Base-by-base conservation (phyloP, 1,140 invertebrate species). In the Linepithema humile region DNA sequence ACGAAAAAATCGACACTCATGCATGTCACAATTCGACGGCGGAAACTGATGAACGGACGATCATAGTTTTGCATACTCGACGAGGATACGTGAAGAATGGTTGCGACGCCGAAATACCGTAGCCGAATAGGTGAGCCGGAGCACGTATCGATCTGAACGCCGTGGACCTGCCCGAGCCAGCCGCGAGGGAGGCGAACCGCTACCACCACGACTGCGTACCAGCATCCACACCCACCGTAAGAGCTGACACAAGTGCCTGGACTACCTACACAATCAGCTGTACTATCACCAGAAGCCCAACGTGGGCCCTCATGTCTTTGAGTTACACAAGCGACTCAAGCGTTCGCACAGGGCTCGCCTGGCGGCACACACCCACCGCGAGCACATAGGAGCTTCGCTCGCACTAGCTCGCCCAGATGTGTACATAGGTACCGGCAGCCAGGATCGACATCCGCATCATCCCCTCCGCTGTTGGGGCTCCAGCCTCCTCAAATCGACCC, bases 71-170 rank as follows among this genome's bases (percentile, higher is more conserved):
- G 15, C 48, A 69, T 57, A 69, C 26, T 77, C 26, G 3, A 55
- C 12, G 64, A 29, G 23, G 62, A 70, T 70, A 69, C 35, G 12
- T 2, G 48, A 26, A 57, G 75, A 20, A 70, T 32, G 50, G 48
- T 35, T 43, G 64, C 75, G 32, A 43, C 29, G 48, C 12, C 48
- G 26, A 32, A 43, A 15, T 45, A 45, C 3, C 35, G 23, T 57
- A 32, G n/a, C 43, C n/a, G 84, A 69, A 84, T 84, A 59, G 72
- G 67, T 50, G 53, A 86, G 85, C 86, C 82, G 75, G 78, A 82
- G 53, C 64, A 65, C 53, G 87, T 91, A 91, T 91, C 90, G 90
- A 91, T 91, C 89, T 80, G 48, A 64, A 65, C 69, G 85, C 82
- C 69, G 80, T 65, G 35, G 75, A 69, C 55, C 67, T 69, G 43